These are phyloP conservation scores for Apostichopus leukothele DNA, from an alignment of 53 echinoderm and acorn worm genomes.

Conservation along the genomic window DNA sequence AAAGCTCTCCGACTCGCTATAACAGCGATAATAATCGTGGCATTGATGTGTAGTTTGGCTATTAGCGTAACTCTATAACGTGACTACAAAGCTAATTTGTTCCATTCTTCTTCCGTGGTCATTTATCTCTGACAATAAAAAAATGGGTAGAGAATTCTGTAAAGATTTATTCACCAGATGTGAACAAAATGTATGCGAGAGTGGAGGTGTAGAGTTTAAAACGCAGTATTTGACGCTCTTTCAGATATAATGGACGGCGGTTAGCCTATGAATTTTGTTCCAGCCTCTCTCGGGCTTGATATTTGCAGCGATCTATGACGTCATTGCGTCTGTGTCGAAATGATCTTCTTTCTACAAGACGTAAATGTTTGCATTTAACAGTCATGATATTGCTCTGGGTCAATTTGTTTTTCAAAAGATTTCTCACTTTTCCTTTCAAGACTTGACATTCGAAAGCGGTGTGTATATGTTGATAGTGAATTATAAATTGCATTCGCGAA, in stretches of 20 bases:
- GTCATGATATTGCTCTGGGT: not conserved
- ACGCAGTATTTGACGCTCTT: no score
- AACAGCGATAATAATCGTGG: no score
- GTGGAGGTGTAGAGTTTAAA: not conserved
- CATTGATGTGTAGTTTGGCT: no score
- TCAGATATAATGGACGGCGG: no score
- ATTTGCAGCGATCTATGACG: not conserved
- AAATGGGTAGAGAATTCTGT: not conserved
- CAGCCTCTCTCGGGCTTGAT: no score
- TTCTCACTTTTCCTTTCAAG: not conserved
- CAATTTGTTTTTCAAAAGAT: not conserved
- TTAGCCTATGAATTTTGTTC: no score
- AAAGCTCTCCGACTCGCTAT: no score
- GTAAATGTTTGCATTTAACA: not conserved
- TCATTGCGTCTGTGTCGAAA: not conserved
- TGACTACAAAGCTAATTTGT: constrained; percentile 19
- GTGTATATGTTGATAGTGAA: not conserved
- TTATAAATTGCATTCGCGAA: not conserved
- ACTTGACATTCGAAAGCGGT: not conserved
- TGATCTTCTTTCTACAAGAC: not conserved
- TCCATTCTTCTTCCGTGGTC: not conserved
- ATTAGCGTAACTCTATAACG: not conserved
- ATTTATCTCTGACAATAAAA: not conserved
- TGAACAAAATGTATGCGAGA: not conserved
- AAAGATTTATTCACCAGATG: no score